These are phyloP conservation scores for Hypomecis atomaria DNA, from an alignment of 2,888 invertebrate genomes.

Conservation along the genomic window DNA sequence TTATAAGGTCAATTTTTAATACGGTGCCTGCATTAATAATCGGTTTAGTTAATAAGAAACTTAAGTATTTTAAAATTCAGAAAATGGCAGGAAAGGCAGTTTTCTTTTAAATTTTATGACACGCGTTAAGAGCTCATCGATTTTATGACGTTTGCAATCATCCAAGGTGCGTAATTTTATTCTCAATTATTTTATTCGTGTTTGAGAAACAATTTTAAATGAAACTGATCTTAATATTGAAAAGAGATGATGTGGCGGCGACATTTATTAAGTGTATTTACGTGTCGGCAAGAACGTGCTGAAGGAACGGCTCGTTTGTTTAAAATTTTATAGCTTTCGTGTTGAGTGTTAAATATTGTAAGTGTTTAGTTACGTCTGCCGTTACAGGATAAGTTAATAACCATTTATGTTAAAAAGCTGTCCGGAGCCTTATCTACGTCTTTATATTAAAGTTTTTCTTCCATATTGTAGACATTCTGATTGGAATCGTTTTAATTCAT, in stretches of 20 bases:
- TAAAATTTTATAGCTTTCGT: slow-evolving; percentile 44
- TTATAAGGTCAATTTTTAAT: slow-evolving; percentile 47
- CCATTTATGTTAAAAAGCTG: slow-evolving; percentile 17
- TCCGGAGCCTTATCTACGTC: slow-evolving; percentile 2
- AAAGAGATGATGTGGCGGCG: slow-evolving; percentile 56
- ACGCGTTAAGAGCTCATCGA: slow-evolving; percentile 12
- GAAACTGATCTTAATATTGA: slow-evolving; percentile 55
- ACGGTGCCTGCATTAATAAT: slow-evolving; percentile 25
- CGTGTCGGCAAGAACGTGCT: slow-evolving; percentile 57
- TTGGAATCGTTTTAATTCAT: slow-evolving; percentile 39
- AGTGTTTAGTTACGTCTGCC: slow-evolving; percentile 29
- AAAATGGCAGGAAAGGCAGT: slow-evolving; percentile 20
- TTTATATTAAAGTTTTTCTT: slow-evolving; percentile 12
- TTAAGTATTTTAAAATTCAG: slow-evolving; percentile 29
- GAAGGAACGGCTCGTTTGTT: slow-evolving; percentile 53
- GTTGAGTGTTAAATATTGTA: slow-evolving; percentile 34
- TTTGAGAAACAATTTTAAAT: slow-evolving; percentile 57
- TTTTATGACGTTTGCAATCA: slow-evolving; percentile 17
- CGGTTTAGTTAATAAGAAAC: slow-evolving; percentile 41
- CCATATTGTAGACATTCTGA: slow-evolving; percentile 1
- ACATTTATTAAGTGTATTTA: slow-evolving; percentile 64
- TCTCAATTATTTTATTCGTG: slow-evolving; percentile 50
- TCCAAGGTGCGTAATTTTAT: slow-evolving; percentile 23
- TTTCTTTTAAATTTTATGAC: slow-evolving; percentile 23
- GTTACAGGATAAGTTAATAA: slow-evolving; percentile 31